A percentile compares a stretch with the other conserved stretches of the same genome.
Evolutionary conservation across 2,113 vertebrate species (phyloP).

Genomic region (Hydrochoerus hydrochaeris): DNA sequence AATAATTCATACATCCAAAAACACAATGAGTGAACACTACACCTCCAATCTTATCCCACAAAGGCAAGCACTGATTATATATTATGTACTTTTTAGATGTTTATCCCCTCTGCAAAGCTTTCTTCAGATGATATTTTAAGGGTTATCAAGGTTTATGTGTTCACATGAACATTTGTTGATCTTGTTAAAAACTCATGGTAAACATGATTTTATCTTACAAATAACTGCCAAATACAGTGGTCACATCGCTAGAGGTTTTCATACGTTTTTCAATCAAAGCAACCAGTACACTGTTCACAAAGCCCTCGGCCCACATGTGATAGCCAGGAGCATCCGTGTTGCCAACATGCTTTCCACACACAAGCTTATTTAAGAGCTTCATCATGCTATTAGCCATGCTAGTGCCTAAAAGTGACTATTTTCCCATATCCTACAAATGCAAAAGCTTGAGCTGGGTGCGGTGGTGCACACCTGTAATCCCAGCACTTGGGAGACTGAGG

Average conservation of each 20-base stretch:
- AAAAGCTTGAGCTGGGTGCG: background rate
- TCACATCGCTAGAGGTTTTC: background rate
- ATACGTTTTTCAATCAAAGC: background rate
- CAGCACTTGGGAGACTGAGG: background rate
- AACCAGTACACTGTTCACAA: background rate
- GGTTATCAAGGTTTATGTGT: background rate
- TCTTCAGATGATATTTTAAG: background rate
- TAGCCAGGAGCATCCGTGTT: background rate
- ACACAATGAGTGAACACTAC: background rate
- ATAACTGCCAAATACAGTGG: background rate
- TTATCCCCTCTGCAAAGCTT: background rate
- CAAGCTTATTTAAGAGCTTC: background rate
- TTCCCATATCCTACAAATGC: background rate
- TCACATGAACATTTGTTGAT: background rate
- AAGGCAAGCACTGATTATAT: background rate
- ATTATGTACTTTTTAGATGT: background rate
- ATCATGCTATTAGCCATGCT: background rate
- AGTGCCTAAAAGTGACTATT: background rate
- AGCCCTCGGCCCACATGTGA: background rate
- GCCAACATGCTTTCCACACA: background rate
- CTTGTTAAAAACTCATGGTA: background rate
- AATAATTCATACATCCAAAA: background rate
- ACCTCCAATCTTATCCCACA: accelerated
- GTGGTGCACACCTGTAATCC: background rate
- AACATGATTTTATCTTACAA: background rate